Conservation (phyloP, 2,797 vertebrate genomes). For the Danio choprae region DNA sequence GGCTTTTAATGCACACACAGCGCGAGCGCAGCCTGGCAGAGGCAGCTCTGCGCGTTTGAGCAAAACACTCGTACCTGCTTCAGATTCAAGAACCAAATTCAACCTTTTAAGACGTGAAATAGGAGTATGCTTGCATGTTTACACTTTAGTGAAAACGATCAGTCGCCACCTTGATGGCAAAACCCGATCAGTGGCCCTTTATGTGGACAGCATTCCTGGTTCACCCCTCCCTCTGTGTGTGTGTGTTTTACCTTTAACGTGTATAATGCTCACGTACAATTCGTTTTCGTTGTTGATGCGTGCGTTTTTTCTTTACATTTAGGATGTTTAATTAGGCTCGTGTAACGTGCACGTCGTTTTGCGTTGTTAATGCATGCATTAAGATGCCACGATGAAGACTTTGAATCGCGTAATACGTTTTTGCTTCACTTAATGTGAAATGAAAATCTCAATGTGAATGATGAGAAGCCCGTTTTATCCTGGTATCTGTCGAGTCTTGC, state of each 20-base stretch:
- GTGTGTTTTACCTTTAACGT: constrained; percentile 11
- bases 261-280: background rate
- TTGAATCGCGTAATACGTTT: no score
- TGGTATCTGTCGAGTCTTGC: background rate
- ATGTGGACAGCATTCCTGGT: constrained; percentile 19
- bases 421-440: no score
- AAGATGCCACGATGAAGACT: background rate
- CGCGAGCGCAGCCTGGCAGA: constrained; percentile 58
- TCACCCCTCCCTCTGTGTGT: background rate
- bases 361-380: background rate
- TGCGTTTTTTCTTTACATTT: background rate
- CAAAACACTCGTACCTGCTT: background rate
- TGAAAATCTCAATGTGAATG: background rate
- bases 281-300: background rate
- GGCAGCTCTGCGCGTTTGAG: constrained; percentile 23
- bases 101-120: background rate
- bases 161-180: background rate
- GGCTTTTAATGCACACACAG: constrained; percentile 55
- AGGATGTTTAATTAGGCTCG: no score
- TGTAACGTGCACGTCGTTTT: background rate
- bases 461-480: background rate
- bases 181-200: constrained; percentile 30
- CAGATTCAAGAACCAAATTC: background rate
- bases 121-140: background rate
- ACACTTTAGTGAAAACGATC: background rate